Evolutionary conservation across 2,888 invertebrate species (phyloP).

Genomic region (Neoascia interrupta): DNA sequence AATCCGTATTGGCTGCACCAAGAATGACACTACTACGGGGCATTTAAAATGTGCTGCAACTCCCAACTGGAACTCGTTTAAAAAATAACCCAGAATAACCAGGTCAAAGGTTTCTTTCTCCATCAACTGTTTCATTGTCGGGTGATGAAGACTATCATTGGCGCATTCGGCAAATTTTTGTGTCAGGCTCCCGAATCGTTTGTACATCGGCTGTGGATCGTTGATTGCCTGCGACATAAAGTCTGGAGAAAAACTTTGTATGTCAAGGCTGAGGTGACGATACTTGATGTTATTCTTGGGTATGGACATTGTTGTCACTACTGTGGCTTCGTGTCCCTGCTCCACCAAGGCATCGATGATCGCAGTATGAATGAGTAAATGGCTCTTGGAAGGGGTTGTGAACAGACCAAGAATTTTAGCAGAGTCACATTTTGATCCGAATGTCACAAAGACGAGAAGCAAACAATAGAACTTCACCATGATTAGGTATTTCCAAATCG

Average conservation of each 20-base stretch:
- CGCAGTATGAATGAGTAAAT: conserved; percentile 68
- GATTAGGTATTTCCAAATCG: no score
- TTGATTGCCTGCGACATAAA: conserved; percentile 8
- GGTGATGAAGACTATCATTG: conserved; percentile 44
- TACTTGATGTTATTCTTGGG: conserved; percentile 29
- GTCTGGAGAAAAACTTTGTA: conserved; percentile 11
- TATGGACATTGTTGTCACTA: conserved; percentile 44
- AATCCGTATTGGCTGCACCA: conserved; percentile 70
- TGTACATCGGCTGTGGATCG: conserved; percentile 37
- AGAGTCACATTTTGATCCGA: no score
- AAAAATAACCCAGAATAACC: conserved; percentile 66
- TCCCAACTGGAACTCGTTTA: conserved; percentile 71
- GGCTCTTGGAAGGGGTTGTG: conserved; percentile 70
- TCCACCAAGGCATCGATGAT: conserved; percentile 70
- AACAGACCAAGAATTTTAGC: conserved; percentile 63
- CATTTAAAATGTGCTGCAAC: conserved; percentile 75
- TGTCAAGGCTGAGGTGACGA: conserved; percentile 30
- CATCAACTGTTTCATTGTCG: conserved; percentile 54
- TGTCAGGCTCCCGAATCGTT: conserved; percentile 2
- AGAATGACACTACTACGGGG: conserved; percentile 74
- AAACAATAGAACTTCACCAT: no score
- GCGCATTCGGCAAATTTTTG: neutral
- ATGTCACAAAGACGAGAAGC: no score
- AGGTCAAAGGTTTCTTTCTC: conserved; percentile 68
- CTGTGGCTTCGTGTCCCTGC: conserved; percentile 70